Percentiles rank a stretch among this genome's conserved stretches.
These are phyloP conservation scores for Eutolmus rufibarbis DNA, from an alignment of 2,888 invertebrate genomes.

Conservation along the genomic window DNA sequence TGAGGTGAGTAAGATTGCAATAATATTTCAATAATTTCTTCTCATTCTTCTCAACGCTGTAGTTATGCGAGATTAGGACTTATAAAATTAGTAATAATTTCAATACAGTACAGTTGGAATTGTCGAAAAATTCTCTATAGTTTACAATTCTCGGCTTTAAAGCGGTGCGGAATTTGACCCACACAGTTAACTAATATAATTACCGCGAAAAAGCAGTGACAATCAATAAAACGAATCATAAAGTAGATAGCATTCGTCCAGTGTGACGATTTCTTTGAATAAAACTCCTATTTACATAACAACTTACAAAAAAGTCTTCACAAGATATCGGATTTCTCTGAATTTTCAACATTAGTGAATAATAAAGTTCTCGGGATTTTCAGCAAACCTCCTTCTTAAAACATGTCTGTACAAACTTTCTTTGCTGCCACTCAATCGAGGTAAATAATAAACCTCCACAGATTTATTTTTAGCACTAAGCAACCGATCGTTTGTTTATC, in stretches of 20 bases:
- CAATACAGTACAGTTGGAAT: too few relatives aligned
- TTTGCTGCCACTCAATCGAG: background rate
- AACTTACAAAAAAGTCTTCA: background rate
- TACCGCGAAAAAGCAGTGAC: too few relatives aligned
- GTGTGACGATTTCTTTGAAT: too few relatives aligned
- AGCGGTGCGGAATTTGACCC: too few relatives aligned
- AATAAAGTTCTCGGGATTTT: background rate
- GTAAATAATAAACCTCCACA: background rate
- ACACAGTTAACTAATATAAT: too few relatives aligned
- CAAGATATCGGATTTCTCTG: background rate
- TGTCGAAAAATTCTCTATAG: too few relatives aligned
- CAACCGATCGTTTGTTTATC: background rate
- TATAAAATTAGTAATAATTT: too few relatives aligned
- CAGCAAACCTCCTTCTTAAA: background rate
- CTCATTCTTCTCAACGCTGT: background rate
- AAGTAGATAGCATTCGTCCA: too few relatives aligned
- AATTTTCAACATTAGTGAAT: too few relatives aligned
- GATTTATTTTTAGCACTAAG: background rate
- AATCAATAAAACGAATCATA: too few relatives aligned
- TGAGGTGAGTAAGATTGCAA: slow-evolving; percentile 67
- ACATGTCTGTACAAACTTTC: background rate
- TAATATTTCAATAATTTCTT: background rate
- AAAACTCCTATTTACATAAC: too few relatives aligned
- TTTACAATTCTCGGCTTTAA: too few relatives aligned
- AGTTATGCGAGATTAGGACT: background rate